phyloP scores from a whole-genome alignment of 1,140 invertebrate species.

The Palaemon carinicauda region DNA sequence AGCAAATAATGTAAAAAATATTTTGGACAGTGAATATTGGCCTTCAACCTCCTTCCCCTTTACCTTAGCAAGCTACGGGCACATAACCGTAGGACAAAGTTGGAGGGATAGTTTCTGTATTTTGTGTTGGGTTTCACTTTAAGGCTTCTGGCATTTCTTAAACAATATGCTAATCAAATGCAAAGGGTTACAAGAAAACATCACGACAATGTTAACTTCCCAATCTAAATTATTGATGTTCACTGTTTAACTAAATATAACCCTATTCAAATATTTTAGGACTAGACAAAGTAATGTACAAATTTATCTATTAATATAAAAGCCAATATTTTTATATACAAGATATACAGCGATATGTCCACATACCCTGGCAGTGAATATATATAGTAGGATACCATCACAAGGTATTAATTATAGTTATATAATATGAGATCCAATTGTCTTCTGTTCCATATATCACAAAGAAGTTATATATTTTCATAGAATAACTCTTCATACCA shows the following conservation, averaged over 20 bases:
- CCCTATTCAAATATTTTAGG: not conserved
- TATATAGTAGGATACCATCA: not conserved
- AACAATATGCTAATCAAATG: too few relatives aligned
- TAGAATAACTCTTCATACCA: not conserved
- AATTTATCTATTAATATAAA: not conserved
- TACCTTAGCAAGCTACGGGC: too few relatives aligned
- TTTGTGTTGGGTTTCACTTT: too few relatives aligned
- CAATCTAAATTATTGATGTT: not conserved
- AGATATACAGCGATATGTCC: not conserved
- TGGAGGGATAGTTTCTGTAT: too few relatives aligned
- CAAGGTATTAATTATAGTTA: not conserved
- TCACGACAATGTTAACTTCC: not conserved
- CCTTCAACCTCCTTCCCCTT: too few relatives aligned
- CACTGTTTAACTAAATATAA: not conserved
- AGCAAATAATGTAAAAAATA: too few relatives aligned
- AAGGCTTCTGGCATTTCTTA: too few relatives aligned
- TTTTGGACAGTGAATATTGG: too few relatives aligned
- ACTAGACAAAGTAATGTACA: not conserved
- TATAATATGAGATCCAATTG: not conserved
- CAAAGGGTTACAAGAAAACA: not conserved
- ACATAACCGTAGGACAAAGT: too few relatives aligned
- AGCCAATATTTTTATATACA: not conserved
- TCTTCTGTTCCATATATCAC: not conserved
- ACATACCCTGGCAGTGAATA: not conserved
- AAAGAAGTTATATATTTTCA: not conserved